phyloP scores from a whole-genome alignment of 2,888 invertebrate species.

The Acanthosepion esculentum region DNA sequence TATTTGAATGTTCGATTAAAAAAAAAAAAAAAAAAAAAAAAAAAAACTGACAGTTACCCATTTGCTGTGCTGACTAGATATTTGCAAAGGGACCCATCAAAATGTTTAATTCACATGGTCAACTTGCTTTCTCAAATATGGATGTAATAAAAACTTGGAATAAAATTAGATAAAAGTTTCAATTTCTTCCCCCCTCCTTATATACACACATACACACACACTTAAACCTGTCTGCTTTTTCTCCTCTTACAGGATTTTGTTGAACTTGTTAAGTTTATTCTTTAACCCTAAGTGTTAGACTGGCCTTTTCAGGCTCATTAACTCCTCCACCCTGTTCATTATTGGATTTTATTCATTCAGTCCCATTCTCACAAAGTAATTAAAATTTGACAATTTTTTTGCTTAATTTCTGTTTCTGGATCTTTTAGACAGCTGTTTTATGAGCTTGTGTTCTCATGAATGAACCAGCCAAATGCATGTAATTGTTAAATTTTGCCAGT shows the following conservation, averaged over 20 bases:
- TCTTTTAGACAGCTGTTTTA: not conserved
- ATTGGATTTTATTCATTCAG: not conserved
- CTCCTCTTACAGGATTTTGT: conserved; percentile 6
- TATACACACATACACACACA: not conserved
- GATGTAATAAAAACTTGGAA: conserved; percentile 45
- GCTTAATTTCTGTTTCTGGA: not conserved
- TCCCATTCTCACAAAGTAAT: not conserved
- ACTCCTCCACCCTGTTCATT: not conserved
- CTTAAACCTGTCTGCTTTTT: conserved; percentile 22
- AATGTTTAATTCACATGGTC: not conserved
- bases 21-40: not conserved
- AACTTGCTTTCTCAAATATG: conserved; percentile 35
- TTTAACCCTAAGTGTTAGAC: not conserved
- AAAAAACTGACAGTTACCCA: not conserved
- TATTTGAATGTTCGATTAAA: not conserved
- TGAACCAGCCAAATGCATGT: not conserved
- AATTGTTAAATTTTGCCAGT: not conserved
- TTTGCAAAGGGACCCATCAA: not conserved
- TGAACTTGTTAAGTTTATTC: not conserved
- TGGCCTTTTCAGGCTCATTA: not conserved
- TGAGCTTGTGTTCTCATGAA: not conserved
- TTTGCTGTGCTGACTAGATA: conserved; percentile 4
- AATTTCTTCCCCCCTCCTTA: conserved; percentile 14
- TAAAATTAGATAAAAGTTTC: conserved; percentile 42
- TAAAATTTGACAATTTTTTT: not conserved